Evolutionary conservation across 2,888 invertebrate species (phyloP).

Genomic region (Abrostola tripartita): DNA sequence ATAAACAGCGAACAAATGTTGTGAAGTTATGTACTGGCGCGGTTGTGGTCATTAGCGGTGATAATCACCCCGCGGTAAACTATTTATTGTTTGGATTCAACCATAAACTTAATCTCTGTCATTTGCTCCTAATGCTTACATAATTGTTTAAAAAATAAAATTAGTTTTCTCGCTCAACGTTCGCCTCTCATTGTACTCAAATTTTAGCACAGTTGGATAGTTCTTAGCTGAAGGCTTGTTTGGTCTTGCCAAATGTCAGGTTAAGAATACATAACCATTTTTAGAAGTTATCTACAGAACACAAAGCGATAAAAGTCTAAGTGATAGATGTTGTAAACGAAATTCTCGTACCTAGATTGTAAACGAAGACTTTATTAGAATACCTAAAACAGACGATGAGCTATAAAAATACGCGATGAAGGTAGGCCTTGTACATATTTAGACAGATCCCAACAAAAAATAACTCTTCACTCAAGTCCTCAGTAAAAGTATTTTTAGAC

Average conservation of each 20-base stretch:
- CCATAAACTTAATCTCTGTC: constrained; percentile 32
- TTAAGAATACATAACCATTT: too few species aligned
- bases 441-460: background rate
- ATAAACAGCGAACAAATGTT: constrained; percentile 22
- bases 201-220: too few species aligned
- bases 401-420: too few species aligned
- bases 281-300: too few species aligned
- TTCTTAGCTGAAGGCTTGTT: too few species aligned
- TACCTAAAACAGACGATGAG: too few species aligned
- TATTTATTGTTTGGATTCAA: constrained; percentile 39
- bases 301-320: too few species aligned
- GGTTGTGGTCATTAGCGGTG: constrained; percentile 41
- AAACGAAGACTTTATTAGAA: too few species aligned
- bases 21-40: constrained; percentile 35
- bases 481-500: background rate
- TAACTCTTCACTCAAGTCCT: background rate
- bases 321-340: too few species aligned
- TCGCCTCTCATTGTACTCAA: too few species aligned
- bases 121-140: constrained; percentile 6
- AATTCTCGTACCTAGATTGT: too few species aligned
- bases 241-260: too few species aligned
- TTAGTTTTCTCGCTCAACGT: background rate
- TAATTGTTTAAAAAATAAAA: constrained; percentile 20
- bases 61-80: constrained; percentile 33
- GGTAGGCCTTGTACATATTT: background rate